Evolutionary conservation across 1,140 invertebrate species (phyloP), one percentile per base, ranked within the genome.

Genomic region (Camponotus floridanus): DNA sequence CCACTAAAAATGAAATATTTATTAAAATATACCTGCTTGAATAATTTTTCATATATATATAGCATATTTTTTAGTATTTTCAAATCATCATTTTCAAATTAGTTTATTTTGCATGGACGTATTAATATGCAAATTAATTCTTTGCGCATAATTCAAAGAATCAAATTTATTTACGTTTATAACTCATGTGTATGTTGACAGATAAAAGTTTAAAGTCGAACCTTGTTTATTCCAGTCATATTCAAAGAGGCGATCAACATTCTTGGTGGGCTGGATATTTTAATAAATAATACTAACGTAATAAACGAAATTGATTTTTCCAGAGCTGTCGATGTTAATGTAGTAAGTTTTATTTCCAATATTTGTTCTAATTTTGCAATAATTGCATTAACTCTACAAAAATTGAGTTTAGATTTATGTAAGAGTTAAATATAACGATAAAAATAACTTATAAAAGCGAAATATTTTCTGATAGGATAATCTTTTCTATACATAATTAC

Each of bases 231-330:
- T 33, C n/a, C 33, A 90, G 89, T 65, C 2, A 74, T 92, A 6
- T 95, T 95, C 59, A 91, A 94, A 76, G 88, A 87, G 18, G 87
- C 92, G 2, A 45, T 93, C 7, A 73, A 85, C 5, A 87, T 86
- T 3, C 93, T 94, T 26, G 91, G 92, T 42, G 86, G 81, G 3
- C 61, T 95, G 5, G 95, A 96, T 68, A 95, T 96, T 76, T 91
- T 96, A 4, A 90, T 95, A 8, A 95, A 96, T 78, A 94, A 95
- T 85, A 95, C 94, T 67, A 92, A 94, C 64, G 91, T 96, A 80
- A 92, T 95, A 67, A 91, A 95, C 59, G 95, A 96, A 74, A 87
- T 74, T 18, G 84, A 93, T 15, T 95, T 94, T 92, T 90, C 94
- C 42, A 88, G 92, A 36, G 81, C 94, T 62, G 89, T 95, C 3